These are phyloP conservation scores for Orientallactaga sibirica DNA, from an alignment of 2,797 vertebrate species.

Conservation along the genomic window DNA sequence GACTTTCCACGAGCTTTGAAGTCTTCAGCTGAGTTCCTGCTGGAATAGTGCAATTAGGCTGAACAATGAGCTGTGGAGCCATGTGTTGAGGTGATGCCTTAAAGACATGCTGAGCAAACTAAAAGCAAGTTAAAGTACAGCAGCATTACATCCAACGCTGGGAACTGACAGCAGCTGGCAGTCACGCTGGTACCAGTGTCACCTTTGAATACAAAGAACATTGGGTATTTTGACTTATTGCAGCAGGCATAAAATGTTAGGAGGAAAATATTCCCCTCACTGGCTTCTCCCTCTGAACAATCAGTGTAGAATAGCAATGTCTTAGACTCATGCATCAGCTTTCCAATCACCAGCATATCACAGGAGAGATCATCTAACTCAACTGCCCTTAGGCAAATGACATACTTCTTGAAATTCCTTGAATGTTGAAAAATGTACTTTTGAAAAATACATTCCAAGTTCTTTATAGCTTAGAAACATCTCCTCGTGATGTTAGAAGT, in stretches of 20 bases:
- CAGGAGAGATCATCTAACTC: constrained; percentile 61
- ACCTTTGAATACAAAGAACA: constrained; percentile 78
- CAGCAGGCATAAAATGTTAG: constrained; percentile 72
- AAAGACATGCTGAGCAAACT: constrained; percentile 78
- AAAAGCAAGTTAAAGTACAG: constrained; percentile 60
- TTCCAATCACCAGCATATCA: constrained; percentile 67
- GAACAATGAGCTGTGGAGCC: constrained; percentile 75
- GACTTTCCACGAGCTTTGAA: constrained; percentile 50
- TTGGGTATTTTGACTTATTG: constrained; percentile 76
- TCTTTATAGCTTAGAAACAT: constrained; percentile 57
- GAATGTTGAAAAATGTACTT: constrained; percentile 60
- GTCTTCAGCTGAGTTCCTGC: constrained; percentile 68
- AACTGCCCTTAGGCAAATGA: constrained; percentile 71
- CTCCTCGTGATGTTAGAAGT: background rate
- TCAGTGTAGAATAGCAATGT: constrained; percentile 57
- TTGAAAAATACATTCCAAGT: constrained; percentile 66
- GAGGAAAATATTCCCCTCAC: constrained; percentile 72
- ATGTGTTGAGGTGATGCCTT: constrained; percentile 58
- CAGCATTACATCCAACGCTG: constrained; percentile 68
- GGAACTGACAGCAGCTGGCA: constrained; percentile 71
- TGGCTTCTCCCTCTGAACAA: constrained; percentile 68
- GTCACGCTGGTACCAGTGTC: constrained; percentile 49
- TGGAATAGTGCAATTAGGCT: constrained; percentile 67
- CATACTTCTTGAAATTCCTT: constrained; percentile 64
- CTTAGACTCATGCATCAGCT: constrained; percentile 49